These are phyloP conservation scores for Spodoptera frugiperda DNA, from an alignment of 1,140 invertebrate genomes.

Conservation along the genomic window DNA sequence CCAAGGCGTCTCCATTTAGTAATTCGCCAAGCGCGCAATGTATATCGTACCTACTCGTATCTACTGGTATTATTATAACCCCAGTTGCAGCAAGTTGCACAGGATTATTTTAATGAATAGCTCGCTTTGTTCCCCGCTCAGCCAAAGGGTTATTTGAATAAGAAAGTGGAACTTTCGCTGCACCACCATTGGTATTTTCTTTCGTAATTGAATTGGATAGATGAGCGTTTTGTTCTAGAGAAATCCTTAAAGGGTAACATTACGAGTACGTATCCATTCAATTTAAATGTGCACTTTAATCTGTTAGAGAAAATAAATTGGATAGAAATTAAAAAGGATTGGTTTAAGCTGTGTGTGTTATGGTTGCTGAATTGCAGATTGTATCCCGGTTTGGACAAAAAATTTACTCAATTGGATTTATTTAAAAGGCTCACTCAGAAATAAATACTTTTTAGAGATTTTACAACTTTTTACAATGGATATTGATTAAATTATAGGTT, in stretches of 20 bases:
- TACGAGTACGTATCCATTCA: slow-evolving; percentile 43
- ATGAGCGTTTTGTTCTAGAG: slow-evolving; percentile 60
- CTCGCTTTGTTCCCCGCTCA: slow-evolving; percentile 69
- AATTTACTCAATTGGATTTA: too few relatives aligned
- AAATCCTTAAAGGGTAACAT: slow-evolving; percentile 62
- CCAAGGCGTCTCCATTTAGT: slow-evolving; percentile 35
- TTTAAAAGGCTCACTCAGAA: too few relatives aligned
- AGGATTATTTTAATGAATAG: slow-evolving; percentile 78
- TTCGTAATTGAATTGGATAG: slow-evolving; percentile 78
- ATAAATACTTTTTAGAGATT: too few relatives aligned
- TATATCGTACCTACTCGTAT: slow-evolving; percentile 9
- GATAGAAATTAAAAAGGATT: too few relatives aligned
- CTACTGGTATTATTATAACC: slow-evolving; percentile 48
- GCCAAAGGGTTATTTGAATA: slow-evolving; percentile 75
- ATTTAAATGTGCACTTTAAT: slow-evolving; percentile 35
- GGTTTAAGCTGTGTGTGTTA: too few relatives aligned
- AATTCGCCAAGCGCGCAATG: slow-evolving; percentile 32
- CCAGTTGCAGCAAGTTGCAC: slow-evolving; percentile 51
- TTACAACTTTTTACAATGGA: too few relatives aligned
- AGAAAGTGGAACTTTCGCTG: slow-evolving; percentile 75
- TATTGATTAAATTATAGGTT: too few relatives aligned
- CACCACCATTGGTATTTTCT: slow-evolving; percentile 68
- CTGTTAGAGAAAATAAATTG: not conserved
- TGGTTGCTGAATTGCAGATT: too few relatives aligned
- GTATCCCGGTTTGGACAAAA: too few relatives aligned